Evolutionary conservation across 2,113 vertebrate species (phyloP), one percentile per base, ranked within the genome.

Genomic region (Lophura nycthemera): DNA sequence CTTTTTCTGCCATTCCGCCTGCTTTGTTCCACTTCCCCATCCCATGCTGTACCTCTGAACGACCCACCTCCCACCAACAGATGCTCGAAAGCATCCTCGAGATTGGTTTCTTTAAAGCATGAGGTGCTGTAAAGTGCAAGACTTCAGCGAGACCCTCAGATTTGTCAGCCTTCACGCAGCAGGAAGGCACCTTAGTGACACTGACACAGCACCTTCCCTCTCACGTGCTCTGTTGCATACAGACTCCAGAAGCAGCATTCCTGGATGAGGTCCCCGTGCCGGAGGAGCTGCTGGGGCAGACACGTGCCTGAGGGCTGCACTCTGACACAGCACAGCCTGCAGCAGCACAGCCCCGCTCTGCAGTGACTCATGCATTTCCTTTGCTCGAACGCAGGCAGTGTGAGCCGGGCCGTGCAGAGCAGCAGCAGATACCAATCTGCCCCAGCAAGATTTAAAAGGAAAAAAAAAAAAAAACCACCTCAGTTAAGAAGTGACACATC

Each of bases 281-380:
- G 94, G 76, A 96, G 71, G 93, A 97, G 80, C 63, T 42, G 88
- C 93, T 92, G 76, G 47, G 90, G 95, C 83, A 22, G 86, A 97
- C 95, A 95, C 80, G 59, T 95, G 93, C 92, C 88, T 29, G 15
- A 71, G 90, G 96, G 50, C 50, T 27, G 50, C 8, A 29, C 54
- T 29, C 54, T 29, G 18, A 47, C 20, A 20, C 47, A 47, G 54
- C 54, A 29, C 54, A 56, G 29, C 54, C 54, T 47, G 15, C 54
- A 17, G 67, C 42, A 43, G 42, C 42, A 43, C 93, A 80, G 93
- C 83, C 73, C 80, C 92, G 89, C 80, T 84, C 95, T 88, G 61
- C 3, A 67, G 88, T 98, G 97, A 98, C 96, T 98, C 97, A 97
- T 47, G 91, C 95, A 64, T 73, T 97, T 97, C 98, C 97, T 97